A percentile compares a stretch with the other conserved stretches of the same genome.
These are phyloP conservation scores for Nautilus pompilius DNA, from an alignment of 1,140 invertebrate genomes.

Conservation along the genomic window DNA sequence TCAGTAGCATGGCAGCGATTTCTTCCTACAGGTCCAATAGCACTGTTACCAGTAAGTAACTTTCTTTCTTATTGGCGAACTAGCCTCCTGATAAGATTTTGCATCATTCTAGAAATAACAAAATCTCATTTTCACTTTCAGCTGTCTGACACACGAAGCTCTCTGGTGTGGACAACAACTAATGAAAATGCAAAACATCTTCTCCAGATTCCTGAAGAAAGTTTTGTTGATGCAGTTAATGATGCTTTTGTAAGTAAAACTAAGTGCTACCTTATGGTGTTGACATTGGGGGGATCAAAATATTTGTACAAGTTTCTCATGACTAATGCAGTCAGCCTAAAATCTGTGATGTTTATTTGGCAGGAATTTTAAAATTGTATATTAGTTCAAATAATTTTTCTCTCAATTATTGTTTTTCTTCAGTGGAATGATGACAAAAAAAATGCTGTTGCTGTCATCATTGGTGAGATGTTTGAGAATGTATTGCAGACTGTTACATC, in stretches of 20 bases:
- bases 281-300: too few relatives aligned
- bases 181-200: conserved; percentile 70
- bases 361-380: too few relatives aligned
- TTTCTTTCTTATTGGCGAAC: conserved; percentile 1
- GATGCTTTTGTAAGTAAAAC: conserved; percentile 72
- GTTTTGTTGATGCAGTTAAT: conserved; percentile 89
- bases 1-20: conserved; percentile 94
- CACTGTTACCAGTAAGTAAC: conserved; percentile 78
- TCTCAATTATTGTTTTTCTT: conserved; percentile 12
- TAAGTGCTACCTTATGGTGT: too few relatives aligned
- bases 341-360: too few relatives aligned
- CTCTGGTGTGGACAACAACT: conserved; percentile 88
- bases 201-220: conserved; percentile 66
- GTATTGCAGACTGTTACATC: conserved; percentile 29
- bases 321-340: too few relatives aligned
- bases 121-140: conserved; percentile 50
- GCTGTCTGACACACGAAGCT: conserved; percentile 72
- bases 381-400: too few relatives aligned
- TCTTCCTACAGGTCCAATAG: conserved; percentile 84
- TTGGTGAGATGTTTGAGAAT: conserved; percentile 33
- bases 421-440: conserved; percentile 68
- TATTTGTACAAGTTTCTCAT: too few relatives aligned
- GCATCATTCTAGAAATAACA: too few relatives aligned
- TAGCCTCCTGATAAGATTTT: too few relatives aligned
- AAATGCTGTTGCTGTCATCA: conserved; percentile 37